These are phyloP conservation scores for Ephialtes manifestator DNA, from an alignment of 2,888 invertebrate genomes.

Conservation along the genomic window DNA sequence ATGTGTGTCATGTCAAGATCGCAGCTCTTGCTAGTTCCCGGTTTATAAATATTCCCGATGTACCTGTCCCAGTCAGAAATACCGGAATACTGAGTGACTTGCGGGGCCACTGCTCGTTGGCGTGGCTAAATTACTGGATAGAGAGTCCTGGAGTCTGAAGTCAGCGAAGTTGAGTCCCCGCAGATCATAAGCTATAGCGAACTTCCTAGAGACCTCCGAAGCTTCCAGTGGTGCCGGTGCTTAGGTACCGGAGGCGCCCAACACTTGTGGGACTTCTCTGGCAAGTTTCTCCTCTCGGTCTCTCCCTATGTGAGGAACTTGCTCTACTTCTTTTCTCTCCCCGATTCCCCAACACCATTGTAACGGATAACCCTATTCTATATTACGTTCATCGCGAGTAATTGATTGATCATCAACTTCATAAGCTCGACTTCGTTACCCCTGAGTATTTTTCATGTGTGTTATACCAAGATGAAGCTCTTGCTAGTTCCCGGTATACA, in stretches of 20 bases:
- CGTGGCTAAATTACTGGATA: slow-evolving; percentile 15
- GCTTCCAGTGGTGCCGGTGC: neutral
- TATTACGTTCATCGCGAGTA: slow-evolving; percentile 80
- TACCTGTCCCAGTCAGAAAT: slow-evolving; percentile 42
- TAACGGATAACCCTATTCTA: slow-evolving; percentile 72
- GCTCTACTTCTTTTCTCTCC: neutral
- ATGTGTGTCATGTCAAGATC: neutral
- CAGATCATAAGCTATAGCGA: neutral
- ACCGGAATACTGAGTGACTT: slow-evolving; percentile 42
- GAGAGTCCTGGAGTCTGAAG: slow-evolving; percentile 21
- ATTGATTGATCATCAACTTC: slow-evolving; percentile 29
- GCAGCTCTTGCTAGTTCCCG: slow-evolving; percentile 15
- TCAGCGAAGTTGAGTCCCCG: slow-evolving; percentile 34
- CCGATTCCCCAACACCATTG: neutral
- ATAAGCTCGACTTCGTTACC: neutral
- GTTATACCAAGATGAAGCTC: neutral
- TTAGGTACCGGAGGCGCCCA: slow-evolving; percentile 62
- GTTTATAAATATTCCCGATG: slow-evolving; percentile 50
- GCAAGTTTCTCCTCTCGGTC: slow-evolving; percentile 54
- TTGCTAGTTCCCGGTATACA: slow-evolving; percentile 29
- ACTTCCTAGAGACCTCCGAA: neutral
- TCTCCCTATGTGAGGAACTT: neutral
- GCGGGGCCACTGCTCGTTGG: slow-evolving; percentile 36
- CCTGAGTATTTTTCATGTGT: neutral
- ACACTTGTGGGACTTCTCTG: slow-evolving; percentile 75